Conservation (phyloP, 2,113 vertebrate genomes). For the Xenus cinereus region DNA sequence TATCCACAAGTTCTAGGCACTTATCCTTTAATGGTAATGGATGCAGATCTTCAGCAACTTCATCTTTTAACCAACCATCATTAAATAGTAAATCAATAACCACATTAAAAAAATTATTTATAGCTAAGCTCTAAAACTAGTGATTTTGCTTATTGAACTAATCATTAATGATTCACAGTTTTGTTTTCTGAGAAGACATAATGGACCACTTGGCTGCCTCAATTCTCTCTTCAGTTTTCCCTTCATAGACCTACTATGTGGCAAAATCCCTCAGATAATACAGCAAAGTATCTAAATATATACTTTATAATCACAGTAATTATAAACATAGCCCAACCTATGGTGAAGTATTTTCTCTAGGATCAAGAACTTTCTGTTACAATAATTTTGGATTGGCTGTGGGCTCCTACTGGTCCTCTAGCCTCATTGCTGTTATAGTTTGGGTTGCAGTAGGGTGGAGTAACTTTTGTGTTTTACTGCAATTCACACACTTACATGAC, state of each 20-base stretch:
- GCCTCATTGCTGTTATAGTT: not conserved
- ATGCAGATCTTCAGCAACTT: not conserved
- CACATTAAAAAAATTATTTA: not conserved
- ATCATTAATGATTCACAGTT: not conserved
- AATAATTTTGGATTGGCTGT: not conserved
- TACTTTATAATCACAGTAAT: not conserved
- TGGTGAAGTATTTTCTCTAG: not conserved
- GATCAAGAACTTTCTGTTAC: not conserved
- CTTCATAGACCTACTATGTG: not conserved
- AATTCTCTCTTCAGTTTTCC: not conserved
- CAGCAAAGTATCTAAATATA: not conserved
- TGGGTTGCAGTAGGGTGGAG: not conserved
- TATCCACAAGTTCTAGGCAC: not conserved
- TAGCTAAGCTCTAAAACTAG: not conserved
- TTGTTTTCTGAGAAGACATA: not conserved
- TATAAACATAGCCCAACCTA: not conserved
- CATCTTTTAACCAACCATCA: not conserved
- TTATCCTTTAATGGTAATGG: not conserved
- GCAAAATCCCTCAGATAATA: not conserved
- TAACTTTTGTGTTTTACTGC: not conserved
- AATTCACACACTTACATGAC: not conserved
- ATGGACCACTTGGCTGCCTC: not conserved
- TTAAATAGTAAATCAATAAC: slow-evolving; percentile 10
- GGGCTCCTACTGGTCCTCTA: not conserved
- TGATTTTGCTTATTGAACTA: not conserved